Evolutionary conservation across 1,140 invertebrate genomes (phyloP), one percentile per base, ranked within the genome.

Genomic region (Lordiphosa stackelbergi): DNA sequence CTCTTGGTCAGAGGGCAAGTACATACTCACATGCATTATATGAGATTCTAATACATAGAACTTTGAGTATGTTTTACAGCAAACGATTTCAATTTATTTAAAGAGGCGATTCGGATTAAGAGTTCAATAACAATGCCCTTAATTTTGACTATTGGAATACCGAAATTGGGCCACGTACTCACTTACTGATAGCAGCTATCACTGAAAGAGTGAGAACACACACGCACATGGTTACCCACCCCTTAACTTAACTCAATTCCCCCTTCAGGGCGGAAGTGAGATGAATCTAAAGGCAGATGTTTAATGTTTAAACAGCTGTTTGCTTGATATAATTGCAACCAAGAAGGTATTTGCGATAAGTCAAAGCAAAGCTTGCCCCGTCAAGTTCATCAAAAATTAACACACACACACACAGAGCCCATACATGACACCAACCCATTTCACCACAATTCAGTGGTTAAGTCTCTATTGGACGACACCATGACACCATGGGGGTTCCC

Each of bases 91-190:
- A 55, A 48, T 47, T 55, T 64, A 58, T 68, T 52, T 53, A 68
- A 59, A 53, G 64, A 46, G 64, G 64, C 64, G 64, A 68, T 68
- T 38, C 47, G 63, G 64, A 59, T 59, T 68, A 59, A 8, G 54
- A 68, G 47, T 68, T 68, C 64, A 68, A 68, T 68, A 66, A 56
- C 48, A 31, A 22, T 35, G 42, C 24, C 45, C 64, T 66, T 66
- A 58, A 58, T 47, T 55, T 66, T 66, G 57, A 66, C 66, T 47
- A 66, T 53, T 19, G 12, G 9, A 19, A 28, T 47, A 41, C 37
- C 31, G 42, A 47, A 48, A 45, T 31, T 24, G 19, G 55, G 43
- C 40, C 24, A 28, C 57, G 52, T 53, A 16, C 40, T 42, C n/a
- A 31, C 40, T 52, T 34, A 16, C 56, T 46, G 55, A 59, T 66